Conservation (phyloP, 2,888 invertebrate species). For the Ptychoptera contaminata region DNA sequence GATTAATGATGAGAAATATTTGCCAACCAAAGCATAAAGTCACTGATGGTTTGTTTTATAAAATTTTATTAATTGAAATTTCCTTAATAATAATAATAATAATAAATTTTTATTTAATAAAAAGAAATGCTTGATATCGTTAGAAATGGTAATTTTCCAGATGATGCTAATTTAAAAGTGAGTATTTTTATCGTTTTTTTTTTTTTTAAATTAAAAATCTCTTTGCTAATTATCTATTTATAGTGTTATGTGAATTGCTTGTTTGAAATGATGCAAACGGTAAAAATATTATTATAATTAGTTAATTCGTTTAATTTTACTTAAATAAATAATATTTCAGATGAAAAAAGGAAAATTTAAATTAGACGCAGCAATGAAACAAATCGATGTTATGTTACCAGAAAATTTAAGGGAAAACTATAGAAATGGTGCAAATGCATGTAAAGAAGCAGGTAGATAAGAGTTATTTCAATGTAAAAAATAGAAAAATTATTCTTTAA, state of each 20-base stretch:
- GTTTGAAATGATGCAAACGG: slow-evolving; percentile 36
- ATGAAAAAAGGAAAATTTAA: slow-evolving; percentile 28
- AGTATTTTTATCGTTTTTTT: not conserved
- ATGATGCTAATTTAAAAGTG: slow-evolving; percentile 17
- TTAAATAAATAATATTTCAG: slow-evolving; percentile 11
- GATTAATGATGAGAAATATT: slow-evolving; percentile 44
- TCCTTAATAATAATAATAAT: too few species aligned
- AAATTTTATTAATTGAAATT: slow-evolving; percentile 2
- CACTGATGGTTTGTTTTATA: slow-evolving; percentile 34
- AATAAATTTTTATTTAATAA: too few species aligned
- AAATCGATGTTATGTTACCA: slow-evolving; percentile 26
- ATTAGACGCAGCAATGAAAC: slow-evolving; percentile 23
- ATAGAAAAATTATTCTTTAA: too few species aligned
- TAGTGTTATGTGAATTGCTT: slow-evolving; percentile 39
- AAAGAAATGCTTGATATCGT: slow-evolving; percentile 21
- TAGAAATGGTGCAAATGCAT: slow-evolving; percentile 16
- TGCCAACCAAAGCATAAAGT: slow-evolving; percentile 46
- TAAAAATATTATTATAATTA: slow-evolving; percentile 17
- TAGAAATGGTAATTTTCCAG: slow-evolving; percentile 20
- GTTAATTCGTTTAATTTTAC: not conserved
- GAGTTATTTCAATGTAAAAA: too few species aligned
- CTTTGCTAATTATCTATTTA: too few species aligned
- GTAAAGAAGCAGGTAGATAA: slow-evolving; percentile 20
- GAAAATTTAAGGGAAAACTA: slow-evolving; percentile 22
- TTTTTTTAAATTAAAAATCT: too few species aligned